Conservation (phyloP, 2,797 vertebrate species). For the Clarias pachynema region DNA sequence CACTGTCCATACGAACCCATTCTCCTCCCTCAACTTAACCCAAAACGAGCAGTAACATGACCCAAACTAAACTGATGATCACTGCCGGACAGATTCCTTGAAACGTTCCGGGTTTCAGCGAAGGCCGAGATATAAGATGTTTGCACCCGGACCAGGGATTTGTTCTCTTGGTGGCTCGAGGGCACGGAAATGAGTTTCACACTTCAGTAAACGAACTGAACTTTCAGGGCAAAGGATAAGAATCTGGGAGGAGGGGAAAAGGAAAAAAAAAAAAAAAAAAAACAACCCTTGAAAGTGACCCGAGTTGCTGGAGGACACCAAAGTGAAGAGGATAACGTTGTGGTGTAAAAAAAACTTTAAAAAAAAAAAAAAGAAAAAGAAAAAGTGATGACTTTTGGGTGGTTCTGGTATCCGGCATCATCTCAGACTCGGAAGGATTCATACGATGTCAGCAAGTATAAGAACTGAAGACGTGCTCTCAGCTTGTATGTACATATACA, state of each 20-base stretch:
- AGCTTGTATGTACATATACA: background rate
- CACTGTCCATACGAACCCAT: background rate
- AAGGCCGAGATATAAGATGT: background rate
- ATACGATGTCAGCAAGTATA: slow-evolving; percentile 1
- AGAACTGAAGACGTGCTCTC: background rate
- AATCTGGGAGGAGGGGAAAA: background rate
- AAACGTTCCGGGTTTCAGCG: background rate
- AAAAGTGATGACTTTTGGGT: background rate
- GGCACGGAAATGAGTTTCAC: background rate
- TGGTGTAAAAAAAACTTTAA: background rate
- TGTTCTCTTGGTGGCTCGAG: background rate
- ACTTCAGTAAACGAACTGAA: background rate
- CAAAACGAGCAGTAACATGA: background rate
- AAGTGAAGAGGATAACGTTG: background rate
- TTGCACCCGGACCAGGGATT: background rate
- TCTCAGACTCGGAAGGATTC: background rate
- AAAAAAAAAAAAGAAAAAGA: no score
- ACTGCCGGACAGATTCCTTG: background rate
- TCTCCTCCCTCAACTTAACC: background rate
- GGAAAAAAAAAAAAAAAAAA: no score
- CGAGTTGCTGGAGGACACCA: background rate
- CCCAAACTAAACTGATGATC: background rate
- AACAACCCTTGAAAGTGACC: background rate
- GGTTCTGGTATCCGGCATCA: background rate
- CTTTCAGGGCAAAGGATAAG: background rate